Base-by-base conservation (phyloP, 2,888 invertebrate genomes). In the Ennomos erosarius region DNA sequence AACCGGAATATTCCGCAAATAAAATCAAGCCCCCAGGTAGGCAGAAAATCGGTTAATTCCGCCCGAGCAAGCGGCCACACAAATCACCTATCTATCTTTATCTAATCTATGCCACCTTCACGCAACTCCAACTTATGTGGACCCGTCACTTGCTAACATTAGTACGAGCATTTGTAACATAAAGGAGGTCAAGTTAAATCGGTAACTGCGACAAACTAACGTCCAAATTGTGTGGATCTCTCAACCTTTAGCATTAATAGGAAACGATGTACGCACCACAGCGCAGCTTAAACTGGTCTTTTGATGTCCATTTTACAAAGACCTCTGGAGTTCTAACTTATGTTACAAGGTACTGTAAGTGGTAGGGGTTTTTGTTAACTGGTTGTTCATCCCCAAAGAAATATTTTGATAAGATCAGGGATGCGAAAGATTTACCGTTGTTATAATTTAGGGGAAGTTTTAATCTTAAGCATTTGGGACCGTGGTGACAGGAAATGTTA, bases 331-430 rank as follows among this genome's bases (percentile, higher is more conserved):
- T 46, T 49, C 33, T 46, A 38, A 10, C 33, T 10, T 9, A 44
- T 44, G 44, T 16, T 26, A 10, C 34, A 33, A n/a, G 12, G 10
- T 26, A 33, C 13, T 9, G 13, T 46, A 9, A 53, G 36, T n/a
- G 13, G 39, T 10, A 40, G 33, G 13, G 49, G 37, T 55, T 38
- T 55, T 44, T n/a, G 10, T 33, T 13, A 10, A 11, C 37, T 43
- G 47, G 55, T 16, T 16, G 37, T 42, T 34, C 38, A 43, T 47
- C 36, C 47, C 36, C 48, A n/a, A 55, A 49, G 44, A 44, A 70
- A 72, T 61, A 72, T 69, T 68, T 71, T 70, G 76, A 76, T 77
- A 74, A 74, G 70, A 76, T 76, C 74, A 55, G 69, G 75, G 71
- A 73, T 68, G 70, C 64, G 64, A 52, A 53, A 67, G 75, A 78